Base-by-base conservation (phyloP, 2,888 invertebrate genomes). In the Cerastis leucographa region DNA sequence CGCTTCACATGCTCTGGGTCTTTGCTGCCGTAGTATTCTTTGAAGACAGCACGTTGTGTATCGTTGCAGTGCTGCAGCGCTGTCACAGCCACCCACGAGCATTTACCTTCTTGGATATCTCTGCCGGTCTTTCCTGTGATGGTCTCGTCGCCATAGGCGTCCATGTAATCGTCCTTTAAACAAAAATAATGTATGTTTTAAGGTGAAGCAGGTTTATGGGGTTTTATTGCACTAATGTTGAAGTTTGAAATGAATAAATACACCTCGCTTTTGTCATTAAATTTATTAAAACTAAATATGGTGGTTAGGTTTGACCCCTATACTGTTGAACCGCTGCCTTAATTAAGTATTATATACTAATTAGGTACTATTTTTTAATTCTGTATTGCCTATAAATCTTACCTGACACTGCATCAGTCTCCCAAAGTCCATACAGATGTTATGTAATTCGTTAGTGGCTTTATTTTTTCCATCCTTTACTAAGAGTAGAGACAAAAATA, bases 31-130 rank as follows among this genome's bases (percentile, higher is more conserved):
- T 98, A 99, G 92, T 97, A 97, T 80, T 98, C 97, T 88, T 97
- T 94, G 62, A 92, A 92, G 22, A 88, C 76, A 4, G 82, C 83
- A 74, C 97, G 97, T 90, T 98, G 98, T 19, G 97, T 95, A 0
- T 97, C 95, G 67, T 97, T 97, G 22, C 97, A 98, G 69, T 97
- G 96, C 93, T 98, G 97, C 82, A 99, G 96, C 46, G 99, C 99
- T 44, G 98, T 97, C 4, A 99, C 98, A 1, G 98, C 97, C 49
- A 99, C 94, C 99, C 99, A 99, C 0, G 98, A 97, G 93, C 99
- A 99, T 94, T 99, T 99, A 61, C 99, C 99, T 89, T 99, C 98
- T 92, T 98, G 97, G 86, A 99, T 99, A 90, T 99, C 99, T 0
- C 97, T 98, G 9, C 99, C 98, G 2, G 25, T 49, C 42, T 84